These are phyloP conservation scores for Rhizomys pruinosus DNA, from an alignment of 2,113 vertebrate species.

Conservation along the genomic window DNA sequence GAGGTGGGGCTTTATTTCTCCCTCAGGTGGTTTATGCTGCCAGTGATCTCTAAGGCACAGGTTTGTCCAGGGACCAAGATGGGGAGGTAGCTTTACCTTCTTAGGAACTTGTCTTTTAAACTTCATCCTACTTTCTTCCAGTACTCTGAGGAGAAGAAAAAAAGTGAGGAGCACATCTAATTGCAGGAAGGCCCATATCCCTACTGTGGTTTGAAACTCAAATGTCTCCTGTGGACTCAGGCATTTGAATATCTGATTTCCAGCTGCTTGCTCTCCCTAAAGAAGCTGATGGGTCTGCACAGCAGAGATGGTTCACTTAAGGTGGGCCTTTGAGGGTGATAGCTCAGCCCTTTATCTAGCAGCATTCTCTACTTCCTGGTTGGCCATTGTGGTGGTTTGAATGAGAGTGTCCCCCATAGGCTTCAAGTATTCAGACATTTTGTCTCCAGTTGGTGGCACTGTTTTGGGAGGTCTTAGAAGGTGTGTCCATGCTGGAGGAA, in stretches of 20 bases:
- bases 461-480: too few relatives aligned
- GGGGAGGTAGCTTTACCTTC: not conserved
- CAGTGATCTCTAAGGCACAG: not conserved
- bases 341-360: too few relatives aligned
- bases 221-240: not conserved
- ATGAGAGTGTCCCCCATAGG: too few relatives aligned
- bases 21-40: not conserved
- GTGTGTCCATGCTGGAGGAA: too few relatives aligned
- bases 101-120: not conserved
- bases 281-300: not conserved
- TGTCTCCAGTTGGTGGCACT: too few relatives aligned
- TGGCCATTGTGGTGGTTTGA: too few relatives aligned
- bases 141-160: not conserved
- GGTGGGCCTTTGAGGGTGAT: too few relatives aligned
- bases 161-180: not conserved
- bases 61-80: not conserved
- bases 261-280: not conserved
- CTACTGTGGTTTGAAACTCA: not conserved
- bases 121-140: not conserved
- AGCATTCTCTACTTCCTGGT: not conserved
- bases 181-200: not conserved
- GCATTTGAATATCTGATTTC: not conserved
- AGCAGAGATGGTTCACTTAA: not conserved
- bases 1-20: not conserved
- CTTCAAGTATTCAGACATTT: too few relatives aligned